These are phyloP conservation scores for Nymphalis io DNA, from an alignment of 1,140 invertebrate species.

Conservation along the genomic window DNA sequence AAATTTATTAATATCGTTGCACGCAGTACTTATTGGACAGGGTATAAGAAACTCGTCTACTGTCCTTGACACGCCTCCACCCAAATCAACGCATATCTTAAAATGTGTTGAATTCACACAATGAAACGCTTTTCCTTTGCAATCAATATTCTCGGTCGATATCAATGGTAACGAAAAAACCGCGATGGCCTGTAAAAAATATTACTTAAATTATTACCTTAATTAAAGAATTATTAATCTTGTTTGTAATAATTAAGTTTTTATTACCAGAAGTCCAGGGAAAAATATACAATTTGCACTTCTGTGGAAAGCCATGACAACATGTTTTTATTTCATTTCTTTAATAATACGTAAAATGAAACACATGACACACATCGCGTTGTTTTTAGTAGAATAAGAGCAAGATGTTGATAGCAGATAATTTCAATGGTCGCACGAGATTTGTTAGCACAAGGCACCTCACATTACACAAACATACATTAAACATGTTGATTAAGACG, in stretches of 20 bases:
- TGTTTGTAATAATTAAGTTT: too few relatives aligned
- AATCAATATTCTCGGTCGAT: conserved; percentile 57
- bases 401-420: conserved; percentile 44
- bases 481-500: conserved; percentile 53
- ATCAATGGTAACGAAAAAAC: conserved; percentile 34
- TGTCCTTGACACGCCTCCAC: conserved; percentile 62
- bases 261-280: conserved; percentile 53
- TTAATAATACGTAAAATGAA: background rate
- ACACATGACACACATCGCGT: conserved; percentile 49
- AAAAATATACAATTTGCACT: conserved; percentile 46
- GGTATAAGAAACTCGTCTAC: conserved; percentile 64
- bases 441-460: conserved; percentile 55
- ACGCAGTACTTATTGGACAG: conserved; percentile 64
- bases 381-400: conserved; percentile 51
- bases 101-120: conserved; percentile 76
- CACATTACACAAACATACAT: conserved; percentile 48
- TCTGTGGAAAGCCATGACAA: conserved; percentile 54
- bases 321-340: conserved; percentile 38
- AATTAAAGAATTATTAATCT: too few relatives aligned
- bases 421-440: conserved; percentile 52
- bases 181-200: conserved; percentile 50
- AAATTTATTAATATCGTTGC: conserved; percentile 54
- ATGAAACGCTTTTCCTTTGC: conserved; percentile 71
- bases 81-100: conserved; percentile 76
- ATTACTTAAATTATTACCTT: background rate